Percentiles rank a stretch among this genome's conserved stretches.
phyloP scores from a whole-genome alignment of 2,888 invertebrate species.

The Syritta pipiens region DNA sequence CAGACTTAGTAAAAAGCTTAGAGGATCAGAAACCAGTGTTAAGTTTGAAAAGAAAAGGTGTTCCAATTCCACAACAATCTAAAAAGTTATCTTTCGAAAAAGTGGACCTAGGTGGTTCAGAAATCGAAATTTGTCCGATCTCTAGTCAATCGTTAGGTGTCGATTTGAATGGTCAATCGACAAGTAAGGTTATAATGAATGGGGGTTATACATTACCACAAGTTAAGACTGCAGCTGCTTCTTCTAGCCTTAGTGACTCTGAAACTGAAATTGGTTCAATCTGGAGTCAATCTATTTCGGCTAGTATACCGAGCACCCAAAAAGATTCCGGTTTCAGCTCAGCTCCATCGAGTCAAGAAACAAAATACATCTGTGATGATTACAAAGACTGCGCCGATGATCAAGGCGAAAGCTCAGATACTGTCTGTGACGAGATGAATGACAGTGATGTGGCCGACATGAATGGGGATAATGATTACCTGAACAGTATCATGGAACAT shows the following conservation, averaged over 20 bases:
- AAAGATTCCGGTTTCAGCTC: slow-evolving; percentile 73
- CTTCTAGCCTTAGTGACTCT: slow-evolving; percentile 17
- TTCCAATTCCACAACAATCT: too few relatives aligned
- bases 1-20: not conserved
- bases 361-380: slow-evolving; percentile 43
- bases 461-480: slow-evolving; percentile 10
- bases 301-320: slow-evolving; percentile 37
- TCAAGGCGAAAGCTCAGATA: slow-evolving; percentile 42
- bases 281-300: slow-evolving; percentile 42
- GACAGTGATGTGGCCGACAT: slow-evolving; percentile 54
- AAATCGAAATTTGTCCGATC: too few relatives aligned
- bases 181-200: too few relatives aligned
- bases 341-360: slow-evolving; percentile 72
- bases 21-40: slow-evolving; percentile 19
- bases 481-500: too few relatives aligned
- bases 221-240: too few relatives aligned
- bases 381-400: slow-evolving; percentile 30
- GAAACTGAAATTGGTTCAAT: slow-evolving; percentile 60
- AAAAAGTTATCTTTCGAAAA: too few relatives aligned
- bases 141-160: too few relatives aligned
- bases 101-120: too few relatives aligned
- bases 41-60: slow-evolving; percentile 40
- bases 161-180: too few relatives aligned
- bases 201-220: too few relatives aligned
- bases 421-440: slow-evolving; percentile 56